Percentiles rank a stretch among this genome's conserved stretches.
Conservation (phyloP, 53 echinoderm and acorn worm species). For the Antedon mediterranea region DNA sequence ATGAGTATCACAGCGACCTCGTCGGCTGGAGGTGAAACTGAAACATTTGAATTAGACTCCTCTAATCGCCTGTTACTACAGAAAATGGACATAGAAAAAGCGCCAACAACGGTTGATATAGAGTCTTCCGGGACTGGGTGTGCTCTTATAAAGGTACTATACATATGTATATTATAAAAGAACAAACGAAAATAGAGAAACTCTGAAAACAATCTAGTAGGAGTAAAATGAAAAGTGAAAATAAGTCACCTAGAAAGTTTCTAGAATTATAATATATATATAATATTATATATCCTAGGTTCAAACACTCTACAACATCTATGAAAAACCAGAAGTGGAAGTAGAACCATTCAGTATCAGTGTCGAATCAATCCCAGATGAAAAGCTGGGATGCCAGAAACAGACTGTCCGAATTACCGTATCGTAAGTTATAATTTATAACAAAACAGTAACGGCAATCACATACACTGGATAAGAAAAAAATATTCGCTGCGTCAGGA, state of each 20-base stretch:
- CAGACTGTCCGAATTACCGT: not conserved
- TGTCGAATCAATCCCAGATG: not conserved
- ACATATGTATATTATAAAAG: too few relatives aligned
- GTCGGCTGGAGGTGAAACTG: constrained; percentile 7
- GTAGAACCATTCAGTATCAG: not conserved
- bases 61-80: constrained; percentile 53
- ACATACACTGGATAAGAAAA: too few relatives aligned
- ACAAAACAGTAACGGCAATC: too few relatives aligned
- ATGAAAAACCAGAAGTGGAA: not conserved
- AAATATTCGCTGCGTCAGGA: too few relatives aligned
- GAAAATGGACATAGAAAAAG: constrained; percentile 32
- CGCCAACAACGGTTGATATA: constrained; percentile 41
- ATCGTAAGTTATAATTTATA: not conserved
- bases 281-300: too few relatives aligned
- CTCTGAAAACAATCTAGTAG: too few relatives aligned
- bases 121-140: constrained; percentile 58
- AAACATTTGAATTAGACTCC: constrained; percentile 1
- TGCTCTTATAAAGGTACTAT: constrained; percentile 84
- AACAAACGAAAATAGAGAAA: too few relatives aligned
- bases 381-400: not conserved
- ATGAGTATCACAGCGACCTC: constrained; percentile 14
- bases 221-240: too few relatives aligned
- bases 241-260: too few relatives aligned
- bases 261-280: too few relatives aligned
- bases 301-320: not conserved